Percentiles rank a stretch among this genome's conserved stretches.
Conservation (phyloP, 2,888 invertebrate species). For the Sesamia inferens region DNA sequence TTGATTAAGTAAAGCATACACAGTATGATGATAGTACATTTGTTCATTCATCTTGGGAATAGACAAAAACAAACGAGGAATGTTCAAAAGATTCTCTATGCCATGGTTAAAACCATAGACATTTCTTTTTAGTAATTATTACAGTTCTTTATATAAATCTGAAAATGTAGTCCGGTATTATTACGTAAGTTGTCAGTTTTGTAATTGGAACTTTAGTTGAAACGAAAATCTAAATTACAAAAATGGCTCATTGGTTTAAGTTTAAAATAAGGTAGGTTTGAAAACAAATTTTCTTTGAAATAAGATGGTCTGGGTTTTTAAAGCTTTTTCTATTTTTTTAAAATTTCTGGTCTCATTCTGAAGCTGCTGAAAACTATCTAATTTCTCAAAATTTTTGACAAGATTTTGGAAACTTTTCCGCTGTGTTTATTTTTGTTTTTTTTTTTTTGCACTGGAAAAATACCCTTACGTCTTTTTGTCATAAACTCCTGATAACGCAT, state of each 20-base stretch:
- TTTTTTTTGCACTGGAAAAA: neutral
- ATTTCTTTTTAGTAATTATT: neutral
- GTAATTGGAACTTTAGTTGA: neutral
- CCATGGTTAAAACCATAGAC: neutral
- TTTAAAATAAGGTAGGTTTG: neutral
- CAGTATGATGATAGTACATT: neutral
- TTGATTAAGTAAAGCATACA: slow-evolving; percentile 30
- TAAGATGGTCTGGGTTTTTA: neutral
- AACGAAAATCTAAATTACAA: neutral
- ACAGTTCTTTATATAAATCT: neutral
- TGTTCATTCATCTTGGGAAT: neutral
- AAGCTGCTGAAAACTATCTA: neutral
- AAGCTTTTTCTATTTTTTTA: neutral
- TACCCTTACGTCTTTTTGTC: slow-evolving; percentile 16
- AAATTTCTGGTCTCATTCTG: too few species aligned
- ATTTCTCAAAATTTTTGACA: slow-evolving; percentile 7
- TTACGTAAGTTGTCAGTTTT: neutral
- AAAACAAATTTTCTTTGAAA: neutral
- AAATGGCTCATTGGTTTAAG: neutral
- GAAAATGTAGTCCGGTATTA: neutral
- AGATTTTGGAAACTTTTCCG: slow-evolving; percentile 5
- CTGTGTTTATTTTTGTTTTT: neutral
- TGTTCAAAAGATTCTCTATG: neutral
- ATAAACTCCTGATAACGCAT: slow-evolving; percentile 10
- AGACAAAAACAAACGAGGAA: neutral